These are phyloP conservation scores for Bibio marci DNA, from an alignment of 2,888 invertebrate genomes.

Conservation along the genomic window DNA sequence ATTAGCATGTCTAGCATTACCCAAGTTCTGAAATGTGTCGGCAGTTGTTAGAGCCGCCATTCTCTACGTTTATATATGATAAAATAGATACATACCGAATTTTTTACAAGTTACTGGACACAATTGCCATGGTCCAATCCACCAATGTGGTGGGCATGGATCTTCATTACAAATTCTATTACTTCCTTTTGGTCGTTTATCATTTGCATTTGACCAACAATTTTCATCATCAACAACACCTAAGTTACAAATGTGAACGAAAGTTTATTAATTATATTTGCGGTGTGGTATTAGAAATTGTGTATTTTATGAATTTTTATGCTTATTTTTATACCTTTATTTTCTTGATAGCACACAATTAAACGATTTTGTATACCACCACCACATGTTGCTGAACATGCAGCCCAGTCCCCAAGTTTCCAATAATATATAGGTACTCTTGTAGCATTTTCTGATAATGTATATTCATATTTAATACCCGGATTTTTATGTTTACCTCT, in stretches of 20 bases:
- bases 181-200: conserved; percentile 38
- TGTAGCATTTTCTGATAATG: conserved; percentile 35
- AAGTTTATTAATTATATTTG: background rate
- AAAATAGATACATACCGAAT: conserved; percentile 17
- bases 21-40: no score
- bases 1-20: no score
- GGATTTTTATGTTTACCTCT: conserved; percentile 58
- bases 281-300: background rate
- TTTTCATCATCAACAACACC: conserved; percentile 41
- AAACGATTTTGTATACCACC: conserved; percentile 46
- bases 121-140: conserved; percentile 73
- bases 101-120: conserved; percentile 51
- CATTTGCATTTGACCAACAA: conserved; percentile 37
- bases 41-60: no score
- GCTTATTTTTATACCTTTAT: conserved; percentile 32
- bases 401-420: conserved; percentile 65
- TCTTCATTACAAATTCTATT: conserved; percentile 47
- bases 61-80: no score
- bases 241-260: conserved; percentile 11
- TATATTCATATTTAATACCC: conserved; percentile 72
- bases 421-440: conserved; percentile 48
- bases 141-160: conserved; percentile 62
- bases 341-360: conserved; percentile 31
- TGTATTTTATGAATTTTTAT: background rate
- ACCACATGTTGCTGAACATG: conserved; percentile 62